Evolutionary conservation across 2,797 vertebrate genomes (phyloP).

Genomic region (Onychomys arenicola): DNA sequence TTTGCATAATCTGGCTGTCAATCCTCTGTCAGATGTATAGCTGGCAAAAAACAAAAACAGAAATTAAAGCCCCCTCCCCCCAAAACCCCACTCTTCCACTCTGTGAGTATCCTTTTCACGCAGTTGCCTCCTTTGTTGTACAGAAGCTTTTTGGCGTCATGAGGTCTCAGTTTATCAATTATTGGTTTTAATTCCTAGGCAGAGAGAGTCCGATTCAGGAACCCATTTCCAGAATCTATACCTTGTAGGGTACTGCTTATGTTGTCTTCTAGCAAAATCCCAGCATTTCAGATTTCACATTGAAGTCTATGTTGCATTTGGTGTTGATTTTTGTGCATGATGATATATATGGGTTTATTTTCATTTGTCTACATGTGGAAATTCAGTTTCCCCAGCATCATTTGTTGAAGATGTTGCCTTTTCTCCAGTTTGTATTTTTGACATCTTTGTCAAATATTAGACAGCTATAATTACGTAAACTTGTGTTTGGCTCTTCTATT

Average conservation of each 20-base stretch:
- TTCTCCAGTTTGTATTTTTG: not conserved
- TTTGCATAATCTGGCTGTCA: not conserved
- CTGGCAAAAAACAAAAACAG: not conserved
- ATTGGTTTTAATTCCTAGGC: not conserved
- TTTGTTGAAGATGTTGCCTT: not conserved
- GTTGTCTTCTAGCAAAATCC: not conserved
- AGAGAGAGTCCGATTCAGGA: too few relatives aligned
- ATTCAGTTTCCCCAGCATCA: not conserved
- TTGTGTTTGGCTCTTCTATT: not conserved
- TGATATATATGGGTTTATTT: too few relatives aligned
- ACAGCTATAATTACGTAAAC: not conserved
- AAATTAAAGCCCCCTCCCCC: not conserved
- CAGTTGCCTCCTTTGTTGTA: not conserved
- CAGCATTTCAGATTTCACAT: not conserved
- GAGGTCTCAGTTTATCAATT: not conserved
- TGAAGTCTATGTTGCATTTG: not conserved
- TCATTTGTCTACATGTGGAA: not conserved
- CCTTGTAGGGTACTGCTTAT: too few relatives aligned
- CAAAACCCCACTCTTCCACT: not conserved
- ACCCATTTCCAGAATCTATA: not conserved
- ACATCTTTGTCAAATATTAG: not conserved
- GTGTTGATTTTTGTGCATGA: not conserved
- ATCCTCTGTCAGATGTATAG: not conserved
- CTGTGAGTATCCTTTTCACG: not conserved
- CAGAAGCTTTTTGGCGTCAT: not conserved